Evolutionary conservation across 2,113 vertebrate species (phyloP).

Genomic region (Gnathonemus echidnorhynchus): DNA sequence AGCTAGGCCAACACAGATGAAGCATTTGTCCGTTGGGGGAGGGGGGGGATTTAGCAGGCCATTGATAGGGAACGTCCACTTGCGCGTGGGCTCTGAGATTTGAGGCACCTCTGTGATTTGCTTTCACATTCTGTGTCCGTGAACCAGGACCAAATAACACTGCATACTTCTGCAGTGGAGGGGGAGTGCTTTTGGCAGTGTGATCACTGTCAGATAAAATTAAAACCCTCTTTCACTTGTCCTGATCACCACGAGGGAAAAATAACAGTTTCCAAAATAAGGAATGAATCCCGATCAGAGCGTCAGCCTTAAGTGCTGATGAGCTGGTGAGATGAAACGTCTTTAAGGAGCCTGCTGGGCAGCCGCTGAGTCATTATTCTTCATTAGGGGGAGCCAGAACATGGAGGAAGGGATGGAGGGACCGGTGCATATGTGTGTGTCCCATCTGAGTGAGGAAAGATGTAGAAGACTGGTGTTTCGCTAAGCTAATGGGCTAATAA

Average conservation of each 20-base stretch:
- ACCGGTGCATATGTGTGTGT: not conserved
- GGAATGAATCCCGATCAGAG: slow-evolving; percentile 33
- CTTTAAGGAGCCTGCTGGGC: slow-evolving; percentile 35
- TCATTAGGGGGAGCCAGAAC: slow-evolving; percentile 26
- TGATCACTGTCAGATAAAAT: slow-evolving; percentile 19
- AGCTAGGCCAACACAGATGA: not conserved
- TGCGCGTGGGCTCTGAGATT: not conserved
- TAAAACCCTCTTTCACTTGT: slow-evolving; percentile 13
- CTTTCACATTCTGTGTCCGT: not conserved
- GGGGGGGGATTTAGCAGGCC: not conserved
- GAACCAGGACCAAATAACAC: not conserved
- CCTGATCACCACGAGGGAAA: slow-evolving; percentile 20
- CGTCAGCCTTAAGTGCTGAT: slow-evolving; percentile 24
- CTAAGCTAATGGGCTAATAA: slow-evolving; percentile 6
- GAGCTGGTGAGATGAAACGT: slow-evolving; percentile 37
- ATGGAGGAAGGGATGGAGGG: not conserved
- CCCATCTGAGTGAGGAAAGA: not conserved
- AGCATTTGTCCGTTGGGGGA: not conserved
- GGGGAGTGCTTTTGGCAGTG: not conserved
- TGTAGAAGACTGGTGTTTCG: not conserved
- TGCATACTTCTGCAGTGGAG: not conserved
- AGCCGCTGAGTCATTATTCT: slow-evolving; percentile 37
- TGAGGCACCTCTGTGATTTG: not conserved
- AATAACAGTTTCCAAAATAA: slow-evolving; percentile 18
- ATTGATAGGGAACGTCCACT: not conserved